Conservation (phyloP, 2,888 invertebrate species). For the Bugula neritina region DNA sequence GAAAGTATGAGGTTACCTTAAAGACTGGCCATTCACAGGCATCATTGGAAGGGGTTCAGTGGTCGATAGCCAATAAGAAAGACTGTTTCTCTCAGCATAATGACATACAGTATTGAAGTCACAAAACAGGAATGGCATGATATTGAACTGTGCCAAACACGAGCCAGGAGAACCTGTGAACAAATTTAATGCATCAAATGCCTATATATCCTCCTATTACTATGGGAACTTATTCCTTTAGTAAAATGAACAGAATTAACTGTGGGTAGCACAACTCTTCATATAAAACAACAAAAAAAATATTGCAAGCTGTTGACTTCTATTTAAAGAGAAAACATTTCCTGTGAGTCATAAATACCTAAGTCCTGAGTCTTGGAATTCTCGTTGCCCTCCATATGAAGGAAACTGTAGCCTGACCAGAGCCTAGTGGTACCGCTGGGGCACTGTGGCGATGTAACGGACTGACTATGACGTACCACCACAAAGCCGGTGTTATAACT, state of each 20-base stretch:
- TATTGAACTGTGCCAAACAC: constrained; percentile 81
- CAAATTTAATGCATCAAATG: neutral
- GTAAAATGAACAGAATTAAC: too few species aligned
- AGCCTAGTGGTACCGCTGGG: constrained; percentile 76
- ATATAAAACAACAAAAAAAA: too few species aligned
- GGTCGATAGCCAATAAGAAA: constrained; percentile 95
- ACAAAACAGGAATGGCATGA: constrained; percentile 97
- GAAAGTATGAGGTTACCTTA: too few species aligned
- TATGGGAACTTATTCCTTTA: too few species aligned
- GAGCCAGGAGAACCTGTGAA: constrained; percentile 65
- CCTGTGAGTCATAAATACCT: constrained; percentile 56
- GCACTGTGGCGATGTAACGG: constrained; percentile 71
- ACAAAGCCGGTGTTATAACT: constrained; percentile 54
- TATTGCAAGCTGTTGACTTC: too few species aligned
- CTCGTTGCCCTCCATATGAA: constrained; percentile 94
- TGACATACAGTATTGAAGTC: constrained; percentile 87
- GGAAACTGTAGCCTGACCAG: constrained; percentile 94
- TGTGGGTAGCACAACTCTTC: too few species aligned
- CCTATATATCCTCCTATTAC: too few species aligned
- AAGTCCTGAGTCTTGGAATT: constrained; percentile 93
- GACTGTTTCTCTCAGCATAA: constrained; percentile 88
- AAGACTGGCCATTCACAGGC: constrained; percentile 57
- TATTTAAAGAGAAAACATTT: neutral
- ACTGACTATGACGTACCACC: constrained; percentile 88
- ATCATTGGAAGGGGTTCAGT: constrained; percentile 89